These are phyloP conservation scores for Amazona vittata DNA, from an alignment of 2,113 vertebrate genomes.

Conservation along the genomic window DNA sequence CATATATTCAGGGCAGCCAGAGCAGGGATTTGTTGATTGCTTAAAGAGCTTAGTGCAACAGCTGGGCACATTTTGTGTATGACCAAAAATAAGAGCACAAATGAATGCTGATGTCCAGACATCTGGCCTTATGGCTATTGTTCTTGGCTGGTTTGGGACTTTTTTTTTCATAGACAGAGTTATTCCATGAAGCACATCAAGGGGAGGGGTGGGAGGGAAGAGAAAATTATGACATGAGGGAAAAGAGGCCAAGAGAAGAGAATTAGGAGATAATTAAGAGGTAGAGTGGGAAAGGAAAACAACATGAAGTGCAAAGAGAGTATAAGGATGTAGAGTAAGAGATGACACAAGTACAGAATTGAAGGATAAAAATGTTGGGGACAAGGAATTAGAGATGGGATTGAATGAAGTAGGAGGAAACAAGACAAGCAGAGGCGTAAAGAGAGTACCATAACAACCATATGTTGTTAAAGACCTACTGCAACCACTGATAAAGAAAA, in stretches of 20 bases:
- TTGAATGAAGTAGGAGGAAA: not conserved
- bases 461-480: not conserved
- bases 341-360: not conserved
- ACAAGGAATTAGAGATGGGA: not conserved
- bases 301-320: not conserved
- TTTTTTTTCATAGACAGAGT: not conserved
- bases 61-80: constrained; percentile 56
- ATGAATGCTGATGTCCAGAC: constrained; percentile 25
- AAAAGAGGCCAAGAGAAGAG: not conserved
- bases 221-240: not conserved
- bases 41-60: constrained; percentile 56
- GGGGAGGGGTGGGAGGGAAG: not conserved
- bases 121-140: constrained; percentile 33
- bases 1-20: not conserved
- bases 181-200: not conserved
- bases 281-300: not conserved
- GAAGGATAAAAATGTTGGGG: not conserved
- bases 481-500: not conserved
- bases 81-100: constrained; percentile 25
- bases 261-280: not conserved
- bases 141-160: not conserved
- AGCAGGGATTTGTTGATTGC: constrained; percentile 36
- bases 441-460: not conserved
- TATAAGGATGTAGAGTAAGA: not conserved
- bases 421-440: not conserved